A percentile compares a stretch with the other conserved stretches of the same genome.
phyloP scores from a whole-genome alignment of 2,113 vertebrate genomes.

The Eudyptes chrysolophus region DNA sequence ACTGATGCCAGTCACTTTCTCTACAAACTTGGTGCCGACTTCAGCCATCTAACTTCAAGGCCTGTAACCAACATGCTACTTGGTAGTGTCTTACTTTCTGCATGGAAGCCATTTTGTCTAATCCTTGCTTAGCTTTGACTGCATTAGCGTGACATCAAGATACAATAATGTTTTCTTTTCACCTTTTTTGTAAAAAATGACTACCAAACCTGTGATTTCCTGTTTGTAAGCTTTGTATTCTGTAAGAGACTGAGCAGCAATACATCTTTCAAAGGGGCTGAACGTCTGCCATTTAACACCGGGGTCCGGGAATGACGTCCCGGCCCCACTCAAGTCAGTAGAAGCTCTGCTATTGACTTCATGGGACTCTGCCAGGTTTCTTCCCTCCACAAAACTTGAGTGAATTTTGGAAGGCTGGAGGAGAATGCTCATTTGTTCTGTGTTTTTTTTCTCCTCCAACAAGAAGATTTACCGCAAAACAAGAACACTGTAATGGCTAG shows the following conservation, averaged over 20 bases:
- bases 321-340: background rate
- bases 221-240: background rate
- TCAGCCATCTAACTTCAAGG: background rate
- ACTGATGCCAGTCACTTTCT: background rate
- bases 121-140: background rate
- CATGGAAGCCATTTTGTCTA: background rate
- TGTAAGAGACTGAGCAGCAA: background rate
- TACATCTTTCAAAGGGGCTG: background rate
- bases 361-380: background rate
- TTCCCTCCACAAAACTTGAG: background rate
- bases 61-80: background rate
- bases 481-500: slow-evolving; percentile 39
- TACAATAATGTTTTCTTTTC: background rate
- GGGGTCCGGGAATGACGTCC: background rate
- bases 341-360: background rate
- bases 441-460: background rate
- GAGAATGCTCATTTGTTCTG: background rate
- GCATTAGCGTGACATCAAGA: background rate
- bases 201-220: background rate
- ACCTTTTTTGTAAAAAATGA: background rate
- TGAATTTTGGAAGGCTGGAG: slow-evolving; percentile 5
- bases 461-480: slow-evolving; percentile 11
- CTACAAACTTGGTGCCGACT: background rate
- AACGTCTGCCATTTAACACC: background rate
- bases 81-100: background rate